These are phyloP conservation scores for Drosophila prostipennis DNA, from an alignment of 2,888 invertebrate species.

Conservation along the genomic window DNA sequence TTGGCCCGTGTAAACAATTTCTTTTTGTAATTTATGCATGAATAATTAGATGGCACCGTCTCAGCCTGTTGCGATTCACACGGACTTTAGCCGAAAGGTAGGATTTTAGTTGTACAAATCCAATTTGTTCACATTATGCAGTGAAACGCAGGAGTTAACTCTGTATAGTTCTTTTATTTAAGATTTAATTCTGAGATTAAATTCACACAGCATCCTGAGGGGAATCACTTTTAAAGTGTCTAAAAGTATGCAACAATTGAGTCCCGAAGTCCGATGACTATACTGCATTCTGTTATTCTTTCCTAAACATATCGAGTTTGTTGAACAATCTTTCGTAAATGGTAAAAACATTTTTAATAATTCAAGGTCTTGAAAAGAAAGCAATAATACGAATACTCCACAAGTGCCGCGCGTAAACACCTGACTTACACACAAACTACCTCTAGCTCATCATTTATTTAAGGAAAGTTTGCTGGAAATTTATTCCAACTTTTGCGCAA, in stretches of 20 bases:
- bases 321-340: too few species aligned
- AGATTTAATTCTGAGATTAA: neutral
- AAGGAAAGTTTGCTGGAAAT: slow-evolving; percentile 18
- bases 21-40: slow-evolving; percentile 68
- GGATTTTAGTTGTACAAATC: slow-evolving; percentile 38
- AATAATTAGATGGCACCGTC: slow-evolving; percentile 59
- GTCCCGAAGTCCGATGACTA: too few species aligned
- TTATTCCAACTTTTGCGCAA: slow-evolving; percentile 19
- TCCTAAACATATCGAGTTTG: too few species aligned
- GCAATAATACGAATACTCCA: neutral
- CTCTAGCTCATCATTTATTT: slow-evolving; percentile 32
- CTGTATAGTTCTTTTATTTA: neutral
- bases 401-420: neutral
- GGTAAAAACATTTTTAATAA: too few species aligned
- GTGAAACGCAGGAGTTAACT: slow-evolving; percentile 14
- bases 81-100: slow-evolving; percentile 31
- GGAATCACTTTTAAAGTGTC: too few species aligned
- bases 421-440: neutral
- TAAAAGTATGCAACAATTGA: too few species aligned
- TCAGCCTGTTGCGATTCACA: slow-evolving; percentile 46
- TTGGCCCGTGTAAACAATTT: slow-evolving; percentile 58
- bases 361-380: neutral
- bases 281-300: too few species aligned
- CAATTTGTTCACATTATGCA: slow-evolving; percentile 34
- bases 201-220: neutral